Evolutionary conservation across 2,888 invertebrate species (phyloP).

Genomic region (Polydrusus tereticollis): DNA sequence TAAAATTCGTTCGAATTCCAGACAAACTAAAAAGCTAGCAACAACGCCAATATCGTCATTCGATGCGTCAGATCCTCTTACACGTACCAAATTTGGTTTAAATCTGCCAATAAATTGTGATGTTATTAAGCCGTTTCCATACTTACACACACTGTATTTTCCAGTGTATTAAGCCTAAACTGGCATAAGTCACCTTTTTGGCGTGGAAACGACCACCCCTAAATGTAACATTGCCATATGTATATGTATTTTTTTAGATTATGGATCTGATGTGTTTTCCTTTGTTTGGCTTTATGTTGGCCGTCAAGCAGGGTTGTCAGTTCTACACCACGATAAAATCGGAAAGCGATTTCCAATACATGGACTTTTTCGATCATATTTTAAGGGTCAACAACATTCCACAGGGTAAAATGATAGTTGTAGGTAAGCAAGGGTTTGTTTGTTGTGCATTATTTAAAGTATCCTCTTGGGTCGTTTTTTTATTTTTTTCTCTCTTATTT

Average conservation of each 20-base stretch:
- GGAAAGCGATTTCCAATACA: slow-evolving; percentile 48
- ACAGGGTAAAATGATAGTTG: slow-evolving; percentile 52
- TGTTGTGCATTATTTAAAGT: neutral
- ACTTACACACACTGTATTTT: too few relatives aligned
- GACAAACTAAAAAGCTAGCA: too few relatives aligned
- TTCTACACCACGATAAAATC: slow-evolving; percentile 52
- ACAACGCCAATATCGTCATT: too few relatives aligned
- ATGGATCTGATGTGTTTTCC: slow-evolving; percentile 76
- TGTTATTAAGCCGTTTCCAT: too few relatives aligned
- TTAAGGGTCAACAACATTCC: slow-evolving; percentile 51
- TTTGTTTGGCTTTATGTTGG: slow-evolving; percentile 72
- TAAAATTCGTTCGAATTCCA: too few relatives aligned
- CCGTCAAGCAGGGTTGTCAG: slow-evolving; percentile 65
- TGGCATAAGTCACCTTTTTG: too few relatives aligned
- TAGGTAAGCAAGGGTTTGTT: slow-evolving; percentile 26
- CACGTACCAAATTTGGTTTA: too few relatives aligned
- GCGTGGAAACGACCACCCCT: too few relatives aligned
- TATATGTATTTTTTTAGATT: slow-evolving; percentile 60
- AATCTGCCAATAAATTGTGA: too few relatives aligned
- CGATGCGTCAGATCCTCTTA: too few relatives aligned
- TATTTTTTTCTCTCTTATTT: neutral
- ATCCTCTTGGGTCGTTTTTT: neutral
- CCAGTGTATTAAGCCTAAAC: too few relatives aligned
- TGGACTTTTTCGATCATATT: slow-evolving; percentile 52
- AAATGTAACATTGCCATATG: too few relatives aligned